Evolutionary conservation across 2,797 vertebrate species (phyloP).

Genomic region (Peromyscus aztecus): DNA sequence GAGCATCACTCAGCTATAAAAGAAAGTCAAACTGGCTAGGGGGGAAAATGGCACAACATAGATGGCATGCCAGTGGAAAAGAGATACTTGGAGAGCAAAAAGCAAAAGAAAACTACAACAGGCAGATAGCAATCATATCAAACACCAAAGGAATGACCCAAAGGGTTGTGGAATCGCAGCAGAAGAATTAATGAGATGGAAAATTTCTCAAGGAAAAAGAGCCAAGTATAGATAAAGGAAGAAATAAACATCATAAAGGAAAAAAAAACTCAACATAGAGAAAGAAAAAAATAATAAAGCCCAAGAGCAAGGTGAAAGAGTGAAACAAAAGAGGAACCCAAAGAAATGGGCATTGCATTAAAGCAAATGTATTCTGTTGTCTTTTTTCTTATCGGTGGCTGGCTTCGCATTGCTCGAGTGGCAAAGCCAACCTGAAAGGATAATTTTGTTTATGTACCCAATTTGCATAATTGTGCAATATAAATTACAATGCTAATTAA

Average conservation of each 20-base stretch:
- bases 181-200: slow-evolving; percentile 76
- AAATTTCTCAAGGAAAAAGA: slow-evolving; percentile 78
- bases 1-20: slow-evolving; percentile 14
- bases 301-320: slow-evolving; percentile 43
- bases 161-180: slow-evolving; percentile 64
- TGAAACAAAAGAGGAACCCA: slow-evolving; percentile 64
- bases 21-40: slow-evolving; percentile 8
- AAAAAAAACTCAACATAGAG: slow-evolving; percentile 33
- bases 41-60: neutral
- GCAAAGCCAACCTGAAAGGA: slow-evolving; percentile 81
- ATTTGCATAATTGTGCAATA: slow-evolving; percentile 86
- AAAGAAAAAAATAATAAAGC: neutral
- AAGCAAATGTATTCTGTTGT: slow-evolving; percentile 69
- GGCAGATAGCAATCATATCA: slow-evolving; percentile 24
- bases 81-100: neutral
- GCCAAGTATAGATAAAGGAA: slow-evolving; percentile 66
- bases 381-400: slow-evolving; percentile 74
- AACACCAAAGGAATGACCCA: slow-evolving; percentile 62
- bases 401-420: slow-evolving; percentile 73
- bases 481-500: slow-evolving; percentile 86
- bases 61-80: slow-evolving; percentile 6
- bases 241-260: slow-evolving; percentile 27
- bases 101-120: neutral
- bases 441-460: slow-evolving; percentile 85
- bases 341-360: slow-evolving; percentile 58